Conservation (phyloP, 2,113 vertebrate genomes). For the Scalopus aquaticus region DNA sequence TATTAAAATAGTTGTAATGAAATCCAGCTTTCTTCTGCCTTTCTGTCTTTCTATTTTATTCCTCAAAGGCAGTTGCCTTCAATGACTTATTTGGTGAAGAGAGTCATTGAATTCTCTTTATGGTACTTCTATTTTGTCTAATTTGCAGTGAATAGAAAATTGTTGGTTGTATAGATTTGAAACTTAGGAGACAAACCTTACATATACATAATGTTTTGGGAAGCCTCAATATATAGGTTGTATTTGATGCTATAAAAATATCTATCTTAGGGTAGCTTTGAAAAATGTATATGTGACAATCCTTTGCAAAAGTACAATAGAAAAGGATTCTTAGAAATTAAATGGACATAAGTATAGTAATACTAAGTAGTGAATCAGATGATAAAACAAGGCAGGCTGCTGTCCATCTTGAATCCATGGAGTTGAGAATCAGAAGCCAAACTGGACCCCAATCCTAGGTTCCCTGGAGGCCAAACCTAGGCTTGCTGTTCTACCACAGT, state of each 20-base stretch:
- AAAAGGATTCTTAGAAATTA: not conserved
- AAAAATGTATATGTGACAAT: not conserved
- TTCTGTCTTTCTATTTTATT: not conserved
- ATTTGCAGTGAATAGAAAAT: not conserved
- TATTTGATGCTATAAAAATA: not conserved
- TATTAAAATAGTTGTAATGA: too few relatives aligned
- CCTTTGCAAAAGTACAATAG: not conserved
- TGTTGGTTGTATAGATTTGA: not conserved
- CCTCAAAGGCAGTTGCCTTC: not conserved
- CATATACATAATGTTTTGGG: not conserved
- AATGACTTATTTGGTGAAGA: not conserved
- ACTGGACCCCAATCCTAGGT: not conserved
- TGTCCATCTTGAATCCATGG: not conserved
- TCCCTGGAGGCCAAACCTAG: not conserved
- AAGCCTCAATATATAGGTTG: not conserved
- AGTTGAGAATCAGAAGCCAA: not conserved
- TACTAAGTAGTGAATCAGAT: not conserved
- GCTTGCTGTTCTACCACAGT: not conserved
- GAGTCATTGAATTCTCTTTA: not conserved
- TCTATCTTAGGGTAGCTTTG: not conserved
- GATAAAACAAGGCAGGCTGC: not conserved
- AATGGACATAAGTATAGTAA: not conserved
- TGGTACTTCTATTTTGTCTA: not conserved
- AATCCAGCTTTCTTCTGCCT: not conserved
- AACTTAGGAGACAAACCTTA: not conserved